Percentiles rank a stretch among this genome's conserved stretches.
Evolutionary conservation across 2,888 invertebrate species (phyloP).

Genomic region (Ceramica pisi): DNA sequence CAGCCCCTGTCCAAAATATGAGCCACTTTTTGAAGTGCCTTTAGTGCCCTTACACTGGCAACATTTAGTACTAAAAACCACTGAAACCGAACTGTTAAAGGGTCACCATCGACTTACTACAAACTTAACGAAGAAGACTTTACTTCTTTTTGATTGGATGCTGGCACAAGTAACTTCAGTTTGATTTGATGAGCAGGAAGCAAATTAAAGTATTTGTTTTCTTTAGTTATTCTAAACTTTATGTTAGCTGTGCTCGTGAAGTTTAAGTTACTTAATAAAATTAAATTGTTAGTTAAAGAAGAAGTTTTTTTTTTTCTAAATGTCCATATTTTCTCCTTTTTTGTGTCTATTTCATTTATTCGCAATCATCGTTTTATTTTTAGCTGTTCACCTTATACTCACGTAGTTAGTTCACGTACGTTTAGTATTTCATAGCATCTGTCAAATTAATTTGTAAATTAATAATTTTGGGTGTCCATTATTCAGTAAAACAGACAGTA

Average conservation of each 20-base stretch:
- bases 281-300: too few species aligned
- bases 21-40: neutral
- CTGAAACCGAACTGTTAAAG: neutral
- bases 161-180: too few species aligned
- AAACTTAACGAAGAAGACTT: too few species aligned
- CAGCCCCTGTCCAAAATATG: neutral
- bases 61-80: neutral
- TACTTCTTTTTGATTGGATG: too few species aligned
- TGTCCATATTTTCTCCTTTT: neutral
- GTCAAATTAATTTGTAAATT: constrained; percentile 8
- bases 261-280: neutral
- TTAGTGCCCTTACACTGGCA: neutral
- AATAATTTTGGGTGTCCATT: constrained; percentile 5
- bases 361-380: neutral
- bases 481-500: neutral
- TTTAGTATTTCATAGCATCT: constrained; percentile 13
- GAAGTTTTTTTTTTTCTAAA: neutral
- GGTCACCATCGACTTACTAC: neutral
- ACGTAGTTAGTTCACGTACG: constrained; percentile 44
- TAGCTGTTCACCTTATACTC: constrained; percentile 25
- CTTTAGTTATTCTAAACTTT: neutral
- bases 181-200: neutral
- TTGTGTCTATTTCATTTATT: neutral
- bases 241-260: neutral
- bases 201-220: neutral